These are phyloP conservation scores for Acanthacorydalis orientalis DNA, from an alignment of 2,888 invertebrate species.

Conservation along the genomic window DNA sequence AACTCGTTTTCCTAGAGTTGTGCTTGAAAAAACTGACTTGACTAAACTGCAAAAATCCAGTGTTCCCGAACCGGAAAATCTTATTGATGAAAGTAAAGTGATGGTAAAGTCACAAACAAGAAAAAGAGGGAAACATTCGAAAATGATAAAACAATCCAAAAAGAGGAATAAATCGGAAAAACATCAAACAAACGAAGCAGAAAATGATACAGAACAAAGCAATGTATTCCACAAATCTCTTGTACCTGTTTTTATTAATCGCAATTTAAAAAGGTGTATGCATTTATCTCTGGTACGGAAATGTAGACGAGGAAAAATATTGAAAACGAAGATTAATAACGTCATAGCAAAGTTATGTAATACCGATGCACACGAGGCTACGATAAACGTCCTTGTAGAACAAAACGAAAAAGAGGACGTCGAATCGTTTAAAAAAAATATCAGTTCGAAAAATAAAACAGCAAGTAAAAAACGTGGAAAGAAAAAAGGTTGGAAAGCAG, in stretches of 20 bases:
- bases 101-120: not conserved
- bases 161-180: constrained; percentile 4
- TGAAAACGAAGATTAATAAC: constrained; percentile 9
- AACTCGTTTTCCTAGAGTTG: constrained; percentile 5
- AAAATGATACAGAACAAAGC: no score
- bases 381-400: constrained; percentile 6
- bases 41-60: constrained; percentile 18
- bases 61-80: constrained; percentile 5
- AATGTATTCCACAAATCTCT: no score
- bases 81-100: not conserved
- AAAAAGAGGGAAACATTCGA: not conserved
- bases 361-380: constrained; percentile 9
- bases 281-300: constrained; percentile 8
- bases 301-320: constrained; percentile 7
- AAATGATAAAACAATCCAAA: constrained; percentile 12
- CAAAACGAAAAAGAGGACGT: not conserved
- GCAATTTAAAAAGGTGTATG: no score
- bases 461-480: not conserved
- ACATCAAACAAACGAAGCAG: no score
- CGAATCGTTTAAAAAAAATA: not conserved
- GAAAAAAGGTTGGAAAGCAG: not conserved
- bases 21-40: constrained; percentile 17
- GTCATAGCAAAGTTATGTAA: constrained; percentile 8
- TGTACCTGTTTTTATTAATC: no score
- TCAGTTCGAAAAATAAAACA: not conserved